Evolutionary conservation across 1,140 invertebrate genomes (phyloP).

Genomic region (Drosophila chauvacae): DNA sequence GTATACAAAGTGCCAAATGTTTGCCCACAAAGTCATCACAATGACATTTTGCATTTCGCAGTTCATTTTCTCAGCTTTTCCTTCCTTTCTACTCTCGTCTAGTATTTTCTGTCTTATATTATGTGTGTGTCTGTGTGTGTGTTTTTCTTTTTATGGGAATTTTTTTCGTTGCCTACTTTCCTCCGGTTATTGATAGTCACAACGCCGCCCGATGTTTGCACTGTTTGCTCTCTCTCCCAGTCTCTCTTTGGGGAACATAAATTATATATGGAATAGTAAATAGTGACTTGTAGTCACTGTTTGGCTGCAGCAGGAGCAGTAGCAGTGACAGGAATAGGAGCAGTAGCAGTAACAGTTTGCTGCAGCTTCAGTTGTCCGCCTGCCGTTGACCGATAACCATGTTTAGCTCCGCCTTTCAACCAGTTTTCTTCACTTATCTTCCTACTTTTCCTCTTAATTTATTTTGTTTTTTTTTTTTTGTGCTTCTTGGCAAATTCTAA

Average conservation of each 20-base stretch:
- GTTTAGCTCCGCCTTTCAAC: neutral
- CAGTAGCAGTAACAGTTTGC: constrained; percentile 9
- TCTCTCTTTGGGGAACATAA: constrained; percentile 7
- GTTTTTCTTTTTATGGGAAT: constrained; percentile 13
- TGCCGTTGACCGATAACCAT: constrained; percentile 45
- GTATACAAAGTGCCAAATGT: constrained; percentile 48
- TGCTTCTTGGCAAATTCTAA: constrained; percentile 64
- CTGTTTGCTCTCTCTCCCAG: neutral
- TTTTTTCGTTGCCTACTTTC: constrained; percentile 34
- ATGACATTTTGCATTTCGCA: constrained; percentile 61
- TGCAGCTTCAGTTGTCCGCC: constrained; percentile 40
- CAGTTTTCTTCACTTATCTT: neutral
- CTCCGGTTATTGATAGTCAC: constrained; percentile 29
- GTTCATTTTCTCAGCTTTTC: constrained; percentile 15
- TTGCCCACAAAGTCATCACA: constrained; percentile 59
- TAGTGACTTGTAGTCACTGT: constrained; percentile 21
- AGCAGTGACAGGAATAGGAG: neutral
- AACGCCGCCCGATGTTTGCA: constrained; percentile 3
- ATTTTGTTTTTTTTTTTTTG: neutral
- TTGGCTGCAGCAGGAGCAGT: neutral
- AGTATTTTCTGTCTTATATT: constrained; percentile 4
- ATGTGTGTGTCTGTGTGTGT: constrained; percentile 3
- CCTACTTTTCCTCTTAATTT: neutral
- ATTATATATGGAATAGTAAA: constrained; percentile 24
- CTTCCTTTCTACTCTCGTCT: neutral